These are phyloP conservation scores for Drosophila ustulata DNA, from an alignment of 2,888 invertebrate genomes.

Conservation along the genomic window DNA sequence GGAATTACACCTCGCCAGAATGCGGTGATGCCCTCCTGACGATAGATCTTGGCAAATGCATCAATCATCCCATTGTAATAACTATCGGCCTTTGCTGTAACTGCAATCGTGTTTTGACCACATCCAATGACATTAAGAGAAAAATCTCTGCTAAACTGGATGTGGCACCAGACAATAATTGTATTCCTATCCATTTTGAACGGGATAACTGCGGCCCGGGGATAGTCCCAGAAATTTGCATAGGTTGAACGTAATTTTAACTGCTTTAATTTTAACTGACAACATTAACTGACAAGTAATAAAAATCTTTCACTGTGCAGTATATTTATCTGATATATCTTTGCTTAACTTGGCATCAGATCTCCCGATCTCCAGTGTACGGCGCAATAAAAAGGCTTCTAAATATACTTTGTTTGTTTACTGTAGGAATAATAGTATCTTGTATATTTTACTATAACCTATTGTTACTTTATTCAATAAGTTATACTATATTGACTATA, in stretches of 20 bases:
- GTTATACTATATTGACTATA: no score
- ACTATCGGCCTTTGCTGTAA: not conserved
- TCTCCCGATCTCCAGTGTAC: no score
- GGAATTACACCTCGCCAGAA: conserved; percentile 57
- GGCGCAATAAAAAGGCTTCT: no score
- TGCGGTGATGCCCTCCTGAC: conserved; percentile 29
- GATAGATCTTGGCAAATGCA: conserved; percentile 44
- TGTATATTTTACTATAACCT: no score
- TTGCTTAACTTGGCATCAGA: no score
- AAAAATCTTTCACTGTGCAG: not conserved
- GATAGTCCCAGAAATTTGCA: conserved; percentile 5
- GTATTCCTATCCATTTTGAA: not conserved
- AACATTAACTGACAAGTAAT: not conserved
- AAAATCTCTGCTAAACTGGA: conserved; percentile 48
- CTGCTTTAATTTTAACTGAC: not conserved
- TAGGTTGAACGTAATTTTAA: conserved; percentile 1
- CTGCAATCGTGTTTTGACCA: conserved; percentile 62
- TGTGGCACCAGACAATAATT: conserved; percentile 24
- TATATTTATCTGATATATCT: no score
- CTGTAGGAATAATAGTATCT: no score
- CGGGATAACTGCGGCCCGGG: not conserved
- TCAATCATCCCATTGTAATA: conserved; percentile 39
- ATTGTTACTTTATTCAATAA: no score
- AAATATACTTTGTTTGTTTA: no score
- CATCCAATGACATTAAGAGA: conserved; percentile 50